phyloP scores from a whole-genome alignment of 2,797 vertebrate genomes.

The Arremon aurantiirostris region DNA sequence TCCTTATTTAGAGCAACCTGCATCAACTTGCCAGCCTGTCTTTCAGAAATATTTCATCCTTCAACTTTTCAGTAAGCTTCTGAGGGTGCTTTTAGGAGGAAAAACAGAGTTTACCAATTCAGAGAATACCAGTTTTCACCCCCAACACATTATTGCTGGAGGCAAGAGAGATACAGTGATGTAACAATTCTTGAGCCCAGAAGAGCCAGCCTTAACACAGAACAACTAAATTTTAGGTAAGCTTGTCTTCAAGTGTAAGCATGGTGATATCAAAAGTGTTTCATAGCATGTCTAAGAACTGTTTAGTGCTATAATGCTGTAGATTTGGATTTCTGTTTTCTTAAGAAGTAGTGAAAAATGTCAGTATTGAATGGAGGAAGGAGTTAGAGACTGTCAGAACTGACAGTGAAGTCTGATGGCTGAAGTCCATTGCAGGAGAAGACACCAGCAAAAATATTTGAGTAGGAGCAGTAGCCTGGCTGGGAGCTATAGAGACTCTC shows the following conservation, averaged over 20 bases:
- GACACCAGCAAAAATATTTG: neutral
- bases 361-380: neutral
- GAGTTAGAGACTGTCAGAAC: neutral
- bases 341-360: neutral
- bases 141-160: neutral
- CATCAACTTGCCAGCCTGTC: neutral
- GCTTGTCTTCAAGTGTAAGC: neutral
- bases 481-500: neutral
- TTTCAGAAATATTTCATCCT: constrained; percentile 3
- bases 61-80: neutral
- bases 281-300: neutral
- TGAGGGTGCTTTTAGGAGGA: neutral
- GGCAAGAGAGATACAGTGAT: neutral
- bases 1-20: constrained; percentile 5
- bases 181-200: neutral
- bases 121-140: neutral
- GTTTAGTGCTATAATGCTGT: neutral
- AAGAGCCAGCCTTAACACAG: neutral
- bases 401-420: neutral
- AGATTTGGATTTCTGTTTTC: neutral
- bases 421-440: neutral
- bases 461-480: neutral
- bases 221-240: neutral
- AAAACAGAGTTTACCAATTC: neutral
- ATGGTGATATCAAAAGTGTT: neutral